These are phyloP conservation scores for Pteronura brasiliensis DNA, from an alignment of 2,113 vertebrate species.

Conservation along the genomic window DNA sequence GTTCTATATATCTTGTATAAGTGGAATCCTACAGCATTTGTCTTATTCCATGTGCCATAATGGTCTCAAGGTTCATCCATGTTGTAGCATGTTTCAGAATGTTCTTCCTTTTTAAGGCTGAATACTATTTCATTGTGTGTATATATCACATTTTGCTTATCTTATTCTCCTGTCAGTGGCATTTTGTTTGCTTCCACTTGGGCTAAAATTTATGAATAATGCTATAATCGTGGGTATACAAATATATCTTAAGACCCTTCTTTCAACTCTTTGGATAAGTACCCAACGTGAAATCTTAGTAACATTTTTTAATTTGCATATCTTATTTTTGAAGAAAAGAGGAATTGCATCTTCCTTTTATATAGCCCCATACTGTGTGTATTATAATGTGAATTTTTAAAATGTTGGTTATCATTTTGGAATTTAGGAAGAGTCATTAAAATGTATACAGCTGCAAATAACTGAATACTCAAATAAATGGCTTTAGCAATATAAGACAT, in stretches of 20 bases:
- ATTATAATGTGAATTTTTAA: background rate
- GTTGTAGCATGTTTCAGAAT: background rate
- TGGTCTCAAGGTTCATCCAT: background rate
- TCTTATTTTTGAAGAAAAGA: background rate
- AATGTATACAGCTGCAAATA: background rate
- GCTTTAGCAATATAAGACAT: background rate
- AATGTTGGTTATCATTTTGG: background rate
- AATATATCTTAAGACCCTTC: background rate
- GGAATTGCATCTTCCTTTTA: background rate
- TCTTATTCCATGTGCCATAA: background rate
- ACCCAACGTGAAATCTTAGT: background rate
- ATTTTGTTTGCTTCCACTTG: background rate
- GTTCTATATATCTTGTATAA: background rate
- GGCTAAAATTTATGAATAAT: background rate
- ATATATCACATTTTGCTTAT: background rate
- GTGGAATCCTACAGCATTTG: background rate
- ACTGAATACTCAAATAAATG: background rate
- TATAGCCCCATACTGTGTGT: background rate
- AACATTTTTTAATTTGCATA: background rate
- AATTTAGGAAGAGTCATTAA: background rate
- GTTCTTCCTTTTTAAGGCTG: background rate
- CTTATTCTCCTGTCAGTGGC: background rate
- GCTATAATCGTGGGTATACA: background rate
- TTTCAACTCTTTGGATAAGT: background rate
- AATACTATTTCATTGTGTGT: background rate